Evolutionary conservation across 2,113 vertebrate species (phyloP), one percentile per base, ranked within the genome.

Genomic region (Phycodurus eques): DNA sequence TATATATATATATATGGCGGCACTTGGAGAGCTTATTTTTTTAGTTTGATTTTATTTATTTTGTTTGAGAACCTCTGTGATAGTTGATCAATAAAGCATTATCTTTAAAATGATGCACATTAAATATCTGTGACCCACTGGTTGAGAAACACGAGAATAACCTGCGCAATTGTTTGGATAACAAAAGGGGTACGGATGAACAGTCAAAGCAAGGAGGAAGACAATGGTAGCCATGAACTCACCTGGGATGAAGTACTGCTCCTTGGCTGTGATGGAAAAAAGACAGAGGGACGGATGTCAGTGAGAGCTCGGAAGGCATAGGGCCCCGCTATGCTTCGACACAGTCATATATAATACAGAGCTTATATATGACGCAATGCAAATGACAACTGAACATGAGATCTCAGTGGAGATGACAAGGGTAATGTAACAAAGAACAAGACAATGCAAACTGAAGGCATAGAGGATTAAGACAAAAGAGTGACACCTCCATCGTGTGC

Each of bases 211-310:
- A 70, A 77, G 70, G 64, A 74, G 56, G 35, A 56, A 20, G 49
- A 71, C 53, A 74, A 80, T 88, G 81, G 82, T 49, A 83, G 76
- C 68, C 44, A 75, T 81, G 75, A 84, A 92, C 93, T 94, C 91
- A 94, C 93, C 93, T 92, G 93, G 92, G 88, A 94, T 93, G 88
- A 92, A 78, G 91, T 94, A 94, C 88, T 94, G 93, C 89, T 94
- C 93, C 90, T 94, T 94, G 77, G 92, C 93, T 94, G 93, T 92
- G 89, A 92, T 91, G 90, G 88, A 88, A 92, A 85, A 47, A 92
- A 92, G 82, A 89, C 88, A 90, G 87, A 92, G 88, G 87, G 82
- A 85, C 71, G 86, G 83, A 87, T 80, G 90, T 93, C 90, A 92
- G 89, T 89, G 85, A 86, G 73, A 73, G 64, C 57, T 69, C 66